Conservation (phyloP, 1,140 invertebrate genomes). For the Apis mellifera region DNA sequence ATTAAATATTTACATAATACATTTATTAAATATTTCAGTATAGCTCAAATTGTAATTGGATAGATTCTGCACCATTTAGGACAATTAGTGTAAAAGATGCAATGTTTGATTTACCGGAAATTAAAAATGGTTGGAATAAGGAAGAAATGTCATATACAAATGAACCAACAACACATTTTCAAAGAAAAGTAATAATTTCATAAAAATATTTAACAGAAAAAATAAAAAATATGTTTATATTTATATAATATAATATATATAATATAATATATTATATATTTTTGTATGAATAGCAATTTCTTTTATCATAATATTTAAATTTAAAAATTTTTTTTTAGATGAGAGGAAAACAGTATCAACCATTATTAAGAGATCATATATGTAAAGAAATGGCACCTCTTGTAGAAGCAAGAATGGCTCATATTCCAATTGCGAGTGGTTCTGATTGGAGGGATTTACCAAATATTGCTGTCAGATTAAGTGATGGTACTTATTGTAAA, state of each 20-base stretch:
- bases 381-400: conserved; percentile 93
- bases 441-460: conserved; percentile 95
- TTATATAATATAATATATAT: no score
- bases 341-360: conserved; percentile 83
- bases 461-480: conserved; percentile 87
- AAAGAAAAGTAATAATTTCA: conserved; percentile 83
- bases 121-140: conserved; percentile 87
- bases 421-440: conserved; percentile 88
- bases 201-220: not conserved
- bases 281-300: not conserved
- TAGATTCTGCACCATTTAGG: conserved; percentile 86
- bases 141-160: conserved; percentile 89
- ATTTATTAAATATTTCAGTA: conserved; percentile 70
- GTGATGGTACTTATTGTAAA: conserved; percentile 86
- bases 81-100: conserved; percentile 91
- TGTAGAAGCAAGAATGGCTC: conserved; percentile 89
- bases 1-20: conserved; percentile 52
- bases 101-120: conserved; percentile 91
- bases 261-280: no score
- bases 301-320: conserved; percentile 3
- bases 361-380: conserved; percentile 88
- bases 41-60: conserved; percentile 80
- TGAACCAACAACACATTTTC: conserved; percentile 89
- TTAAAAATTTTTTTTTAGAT: conserved; percentile 78
- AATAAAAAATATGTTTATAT: conserved; percentile 18